Evolutionary conservation across 2,113 vertebrate species (phyloP).

Genomic region (Anhinga rufa): DNA sequence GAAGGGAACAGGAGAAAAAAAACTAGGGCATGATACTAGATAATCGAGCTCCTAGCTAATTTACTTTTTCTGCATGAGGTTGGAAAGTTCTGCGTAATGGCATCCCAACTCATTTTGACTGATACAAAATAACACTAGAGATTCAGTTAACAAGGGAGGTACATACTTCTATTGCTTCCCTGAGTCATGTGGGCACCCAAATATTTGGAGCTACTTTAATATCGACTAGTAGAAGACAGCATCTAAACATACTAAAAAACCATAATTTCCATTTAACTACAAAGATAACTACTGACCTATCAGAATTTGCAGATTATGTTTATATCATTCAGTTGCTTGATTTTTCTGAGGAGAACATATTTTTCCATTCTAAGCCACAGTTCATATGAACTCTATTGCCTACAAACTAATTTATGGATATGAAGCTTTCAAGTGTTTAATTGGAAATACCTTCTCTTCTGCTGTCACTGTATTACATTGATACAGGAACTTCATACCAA

Average conservation of each 20-base stretch:
- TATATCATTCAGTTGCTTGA: background rate
- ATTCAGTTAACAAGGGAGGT: background rate
- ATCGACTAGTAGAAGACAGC: background rate
- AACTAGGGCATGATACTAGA: too few species aligned
- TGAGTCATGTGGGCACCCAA: background rate
- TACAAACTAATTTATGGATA: constrained; percentile 38
- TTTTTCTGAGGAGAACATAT: background rate
- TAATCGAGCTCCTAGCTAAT: background rate
- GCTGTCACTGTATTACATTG: constrained; percentile 14
- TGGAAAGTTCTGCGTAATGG: background rate
- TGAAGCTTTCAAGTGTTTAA: constrained; percentile 61
- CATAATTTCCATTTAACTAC: background rate
- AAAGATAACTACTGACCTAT: background rate
- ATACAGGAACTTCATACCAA: constrained; percentile 11
- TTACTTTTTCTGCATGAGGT: background rate
- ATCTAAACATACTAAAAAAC: background rate
- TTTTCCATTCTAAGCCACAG: background rate
- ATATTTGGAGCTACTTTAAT: background rate
- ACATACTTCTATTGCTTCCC: background rate
- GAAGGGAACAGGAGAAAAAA: background rate
- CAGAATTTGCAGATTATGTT: background rate
- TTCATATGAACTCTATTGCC: background rate
- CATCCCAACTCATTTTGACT: background rate
- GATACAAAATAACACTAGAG: background rate
- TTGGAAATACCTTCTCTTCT: constrained; percentile 40